phyloP scores from a whole-genome alignment of 2,888 invertebrate species.

The Diaphora mendica region DNA sequence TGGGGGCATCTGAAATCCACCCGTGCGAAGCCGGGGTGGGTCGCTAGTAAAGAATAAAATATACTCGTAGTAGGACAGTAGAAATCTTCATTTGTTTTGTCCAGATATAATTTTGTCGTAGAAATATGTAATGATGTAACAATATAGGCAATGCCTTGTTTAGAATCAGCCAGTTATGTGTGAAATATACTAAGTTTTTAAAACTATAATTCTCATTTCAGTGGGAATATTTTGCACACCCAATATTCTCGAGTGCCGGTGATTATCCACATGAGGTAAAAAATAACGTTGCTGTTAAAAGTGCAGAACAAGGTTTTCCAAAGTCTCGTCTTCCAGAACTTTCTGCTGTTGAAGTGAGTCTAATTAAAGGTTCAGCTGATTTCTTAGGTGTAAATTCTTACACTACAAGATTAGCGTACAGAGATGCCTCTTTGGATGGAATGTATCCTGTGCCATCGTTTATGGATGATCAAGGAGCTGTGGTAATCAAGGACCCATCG shows the following conservation, averaged over 20 bases:
- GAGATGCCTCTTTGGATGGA: conserved; percentile 70
- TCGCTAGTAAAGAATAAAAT: too few relatives aligned
- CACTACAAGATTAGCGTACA: conserved; percentile 79
- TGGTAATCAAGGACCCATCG: conserved; percentile 61
- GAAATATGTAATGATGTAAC: too few relatives aligned
- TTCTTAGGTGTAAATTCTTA: conserved; percentile 90
- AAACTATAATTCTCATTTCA: conserved; percentile 46
- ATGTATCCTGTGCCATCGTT: conserved; percentile 73
- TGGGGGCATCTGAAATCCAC: too few relatives aligned
- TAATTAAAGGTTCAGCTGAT: conserved; percentile 88
- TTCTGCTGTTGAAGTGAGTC: conserved; percentile 84
- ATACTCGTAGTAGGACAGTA: too few relatives aligned
- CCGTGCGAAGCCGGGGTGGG: too few relatives aligned
- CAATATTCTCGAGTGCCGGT: conserved; percentile 83
- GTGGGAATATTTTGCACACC: conserved; percentile 79
- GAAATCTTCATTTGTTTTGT: too few relatives aligned
- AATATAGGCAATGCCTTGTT: neutral
- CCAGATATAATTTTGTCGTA: too few relatives aligned
- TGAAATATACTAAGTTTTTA: neutral
- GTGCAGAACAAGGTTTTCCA: conserved; percentile 84
- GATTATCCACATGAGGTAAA: conserved; percentile 88
- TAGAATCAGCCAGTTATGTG: neutral
- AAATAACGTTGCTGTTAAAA: conserved; percentile 82
- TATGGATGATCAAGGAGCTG: conserved; percentile 69
- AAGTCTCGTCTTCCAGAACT: conserved; percentile 87